These are phyloP conservation scores for Anolis apletophallus DNA, from an alignment of 2,797 vertebrate species.

Conservation along the genomic window DNA sequence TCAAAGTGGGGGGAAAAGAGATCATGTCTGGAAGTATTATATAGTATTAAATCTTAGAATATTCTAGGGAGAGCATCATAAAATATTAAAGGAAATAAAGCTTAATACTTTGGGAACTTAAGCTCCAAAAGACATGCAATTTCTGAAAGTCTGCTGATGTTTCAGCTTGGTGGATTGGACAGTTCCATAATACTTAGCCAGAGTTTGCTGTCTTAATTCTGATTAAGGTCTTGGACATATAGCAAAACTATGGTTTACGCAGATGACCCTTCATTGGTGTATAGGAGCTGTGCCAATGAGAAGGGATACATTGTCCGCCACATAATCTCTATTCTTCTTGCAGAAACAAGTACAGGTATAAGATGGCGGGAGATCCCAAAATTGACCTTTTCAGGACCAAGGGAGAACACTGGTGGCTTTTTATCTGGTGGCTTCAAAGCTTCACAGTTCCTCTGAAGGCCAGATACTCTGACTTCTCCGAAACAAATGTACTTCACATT, in stretches of 20 bases:
- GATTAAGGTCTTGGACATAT: neutral
- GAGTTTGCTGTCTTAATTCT: slow-evolving; percentile 7
- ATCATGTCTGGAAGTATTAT: slow-evolving; percentile 53
- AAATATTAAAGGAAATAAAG: slow-evolving; percentile 47
- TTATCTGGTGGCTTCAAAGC: neutral
- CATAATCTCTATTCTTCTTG: neutral
- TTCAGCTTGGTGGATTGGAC: slow-evolving; percentile 17
- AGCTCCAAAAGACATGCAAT: slow-evolving; percentile 31
- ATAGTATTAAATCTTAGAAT: slow-evolving; percentile 63
- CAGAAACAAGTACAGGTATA: neutral
- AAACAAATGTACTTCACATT: too few relatives aligned
- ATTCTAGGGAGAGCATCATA: slow-evolving; percentile 43
- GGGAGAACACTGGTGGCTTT: neutral
- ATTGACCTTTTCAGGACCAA: neutral
- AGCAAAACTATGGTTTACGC: neutral
- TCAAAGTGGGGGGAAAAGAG: slow-evolving; percentile 43
- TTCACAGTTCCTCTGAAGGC: neutral
- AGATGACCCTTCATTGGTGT: neutral
- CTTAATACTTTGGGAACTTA: neutral
- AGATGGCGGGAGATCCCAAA: neutral
- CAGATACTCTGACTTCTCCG: neutral
- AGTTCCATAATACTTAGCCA: slow-evolving; percentile 1
- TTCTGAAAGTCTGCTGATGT: slow-evolving; percentile 34
- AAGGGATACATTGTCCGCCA: too few relatives aligned
- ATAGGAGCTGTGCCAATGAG: neutral